These are phyloP conservation scores for Oophaga pumilio DNA, from an alignment of 2,113 vertebrate species.

Conservation along the genomic window DNA sequence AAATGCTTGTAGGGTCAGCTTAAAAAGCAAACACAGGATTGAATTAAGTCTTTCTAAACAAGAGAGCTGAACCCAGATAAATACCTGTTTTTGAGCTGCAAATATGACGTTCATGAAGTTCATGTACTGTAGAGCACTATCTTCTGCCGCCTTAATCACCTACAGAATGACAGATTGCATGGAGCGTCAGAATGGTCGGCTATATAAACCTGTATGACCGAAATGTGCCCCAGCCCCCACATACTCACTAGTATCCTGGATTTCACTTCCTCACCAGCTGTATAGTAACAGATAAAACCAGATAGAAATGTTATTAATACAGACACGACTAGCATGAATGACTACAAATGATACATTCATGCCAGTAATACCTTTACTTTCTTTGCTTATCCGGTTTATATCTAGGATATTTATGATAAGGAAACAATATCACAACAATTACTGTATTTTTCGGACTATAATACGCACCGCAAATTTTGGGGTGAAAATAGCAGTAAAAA, in stretches of 20 bases:
- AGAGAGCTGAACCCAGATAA: background rate
- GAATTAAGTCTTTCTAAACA: background rate
- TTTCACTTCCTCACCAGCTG: slow-evolving; percentile 89
- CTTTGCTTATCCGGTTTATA: slow-evolving; percentile 87
- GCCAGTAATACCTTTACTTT: slow-evolving; percentile 81
- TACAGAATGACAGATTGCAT: slow-evolving; percentile 61
- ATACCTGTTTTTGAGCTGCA: slow-evolving; percentile 94
- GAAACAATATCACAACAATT: slow-evolving; percentile 56
- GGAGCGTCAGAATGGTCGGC: background rate
- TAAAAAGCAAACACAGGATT: background rate
- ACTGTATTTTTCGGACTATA: no score
- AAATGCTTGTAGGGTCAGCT: background rate
- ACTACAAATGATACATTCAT: background rate
- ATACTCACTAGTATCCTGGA: slow-evolving; percentile 91
- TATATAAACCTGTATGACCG: background rate
- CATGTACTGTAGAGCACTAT: slow-evolving; percentile 94
- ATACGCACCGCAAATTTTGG: no score
- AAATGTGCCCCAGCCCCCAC: background rate
- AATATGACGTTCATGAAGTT: slow-evolving; percentile 99
- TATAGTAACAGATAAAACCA: background rate
- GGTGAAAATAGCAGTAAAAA: no score
- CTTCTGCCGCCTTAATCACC: slow-evolving; percentile 95
- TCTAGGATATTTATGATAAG: slow-evolving; percentile 75
- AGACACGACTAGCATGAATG: background rate
- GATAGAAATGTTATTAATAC: background rate